A percentile compares a stretch with the other conserved stretches of the same genome.
Conservation (phyloP, 2,113 vertebrate species). For the Syrmaticus mikado region DNA sequence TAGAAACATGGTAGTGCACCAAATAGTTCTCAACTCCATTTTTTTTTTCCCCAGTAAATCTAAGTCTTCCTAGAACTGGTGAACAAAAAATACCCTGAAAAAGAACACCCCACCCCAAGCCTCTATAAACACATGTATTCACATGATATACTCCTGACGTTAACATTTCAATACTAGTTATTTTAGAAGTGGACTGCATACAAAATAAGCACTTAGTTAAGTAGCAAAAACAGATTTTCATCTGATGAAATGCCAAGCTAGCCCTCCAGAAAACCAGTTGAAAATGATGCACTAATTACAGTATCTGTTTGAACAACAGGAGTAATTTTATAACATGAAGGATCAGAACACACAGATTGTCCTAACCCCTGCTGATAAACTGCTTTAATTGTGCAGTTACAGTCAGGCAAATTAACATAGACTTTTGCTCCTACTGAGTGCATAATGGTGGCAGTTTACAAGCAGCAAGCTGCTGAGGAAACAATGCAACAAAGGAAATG, state of each 20-base stretch:
- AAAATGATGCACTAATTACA: constrained; percentile 74
- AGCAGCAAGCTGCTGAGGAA: constrained; percentile 12
- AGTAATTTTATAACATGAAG: constrained; percentile 72
- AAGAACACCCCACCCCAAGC: fast-evolving
- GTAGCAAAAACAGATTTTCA: not conserved
- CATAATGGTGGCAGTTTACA: constrained; percentile 64
- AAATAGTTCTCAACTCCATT: not conserved
- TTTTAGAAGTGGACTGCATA: not conserved
- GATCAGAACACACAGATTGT: constrained; percentile 69
- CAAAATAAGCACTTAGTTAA: not conserved
- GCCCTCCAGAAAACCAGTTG: constrained; percentile 39
- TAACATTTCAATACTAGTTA: not conserved
- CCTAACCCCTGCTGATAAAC: constrained; percentile 72
- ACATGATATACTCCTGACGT: not conserved
- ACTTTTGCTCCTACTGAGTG: constrained; percentile 66
- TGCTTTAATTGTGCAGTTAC: constrained; percentile 73
- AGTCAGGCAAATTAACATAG: constrained; percentile 72
- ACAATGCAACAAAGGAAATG: not conserved
- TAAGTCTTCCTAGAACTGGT: not conserved
- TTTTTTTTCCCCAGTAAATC: not conserved
- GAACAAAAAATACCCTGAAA: not conserved
- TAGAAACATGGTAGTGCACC: not conserved
- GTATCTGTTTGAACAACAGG: constrained; percentile 77
- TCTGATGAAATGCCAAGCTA: constrained; percentile 21
- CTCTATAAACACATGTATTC: not conserved